Conservation (phyloP, 2,113 vertebrate genomes). For the Cranoglanis bouderius region DNA sequence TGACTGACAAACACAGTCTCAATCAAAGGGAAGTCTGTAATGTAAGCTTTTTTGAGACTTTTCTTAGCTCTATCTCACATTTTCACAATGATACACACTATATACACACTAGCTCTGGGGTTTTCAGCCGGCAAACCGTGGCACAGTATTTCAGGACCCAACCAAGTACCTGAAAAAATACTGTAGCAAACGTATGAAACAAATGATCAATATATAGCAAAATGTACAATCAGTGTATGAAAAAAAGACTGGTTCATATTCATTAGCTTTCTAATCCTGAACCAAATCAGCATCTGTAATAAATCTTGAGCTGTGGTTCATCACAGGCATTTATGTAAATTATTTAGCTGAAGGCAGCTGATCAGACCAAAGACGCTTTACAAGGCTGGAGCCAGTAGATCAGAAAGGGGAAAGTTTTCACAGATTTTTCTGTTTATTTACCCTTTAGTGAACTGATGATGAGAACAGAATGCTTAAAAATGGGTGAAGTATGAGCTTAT, state of each 20-base stretch:
- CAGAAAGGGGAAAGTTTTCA: not conserved
- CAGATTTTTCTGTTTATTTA: not conserved
- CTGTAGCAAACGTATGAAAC: not conserved
- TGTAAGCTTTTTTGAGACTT: not conserved
- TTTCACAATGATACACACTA: constrained; percentile 21
- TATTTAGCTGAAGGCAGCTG: not conserved
- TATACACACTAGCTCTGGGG: not conserved
- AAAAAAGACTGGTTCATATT: not conserved
- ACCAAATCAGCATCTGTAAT: not conserved
- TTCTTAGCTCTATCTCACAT: constrained; percentile 3
- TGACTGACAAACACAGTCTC: not conserved
- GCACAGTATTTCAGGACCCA: not conserved
- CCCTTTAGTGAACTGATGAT: not conserved
- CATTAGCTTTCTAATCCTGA: not conserved
- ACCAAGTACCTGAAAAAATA: not conserved
- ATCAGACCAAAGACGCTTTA: not conserved
- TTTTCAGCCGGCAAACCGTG: not conserved
- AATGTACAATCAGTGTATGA: too few species aligned
- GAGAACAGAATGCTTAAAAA: not conserved
- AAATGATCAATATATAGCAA: not conserved
- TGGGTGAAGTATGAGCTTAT: not conserved
- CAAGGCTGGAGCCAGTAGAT: not conserved
- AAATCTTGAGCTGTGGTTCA: not conserved
- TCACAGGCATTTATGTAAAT: not conserved
- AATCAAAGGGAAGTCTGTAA: not conserved